Evolutionary conservation across 2,888 invertebrate genomes (phyloP), one percentile per base, ranked within the genome.

Genomic region (Artemia sinica): DNA sequence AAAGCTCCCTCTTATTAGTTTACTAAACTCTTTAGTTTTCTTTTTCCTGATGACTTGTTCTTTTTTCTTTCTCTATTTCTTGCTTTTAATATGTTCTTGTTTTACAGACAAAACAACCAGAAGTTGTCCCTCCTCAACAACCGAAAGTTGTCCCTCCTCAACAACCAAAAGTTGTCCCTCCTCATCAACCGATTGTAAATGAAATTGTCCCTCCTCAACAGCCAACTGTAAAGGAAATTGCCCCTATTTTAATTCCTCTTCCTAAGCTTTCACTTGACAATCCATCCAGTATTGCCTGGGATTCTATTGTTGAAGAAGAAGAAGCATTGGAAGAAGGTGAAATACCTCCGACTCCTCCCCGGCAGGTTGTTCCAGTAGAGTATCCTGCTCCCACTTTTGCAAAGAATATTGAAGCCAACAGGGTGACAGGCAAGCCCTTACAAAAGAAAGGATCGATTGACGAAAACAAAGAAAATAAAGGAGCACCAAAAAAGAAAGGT

Each of bases 261-360:
- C 63, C 63, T n/a, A n/a, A 28, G n/a, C 63, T 58, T 9, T 58
- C 63, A 28, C 63, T 58, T 28, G 63, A 58, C 28, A 58, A 58
- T 28, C n/a, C 63, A n/a, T 58, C 63, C 63, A 28, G 63, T 2
- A 58, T 58, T 9, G 63, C 63, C n/a, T 58, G 63, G 63, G 63
- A 58, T 28, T 58, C 63, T n/a, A 58, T 58, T 9, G 63, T 58
- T 58, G 63, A 58, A 10, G 63, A 58, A 58, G 63, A 58, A 58
- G 63, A 58, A 58, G 63, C 63, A 58, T 58, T 58, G 63, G 63
- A 58, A 28, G 63, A 58, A 28, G 63, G 63, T 18, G 63, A 58
- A 58, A 58, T 58, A 18, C 63, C 63, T 28, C 63, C 63, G 63
- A 58, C 63, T 58, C 63, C 63, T 28, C 63, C 63, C 63, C n/a